A percentile compares a stretch with the other conserved stretches of the same genome.
These are phyloP conservation scores for Agrochola litura DNA, from an alignment of 2,888 invertebrate genomes.

Conservation along the genomic window DNA sequence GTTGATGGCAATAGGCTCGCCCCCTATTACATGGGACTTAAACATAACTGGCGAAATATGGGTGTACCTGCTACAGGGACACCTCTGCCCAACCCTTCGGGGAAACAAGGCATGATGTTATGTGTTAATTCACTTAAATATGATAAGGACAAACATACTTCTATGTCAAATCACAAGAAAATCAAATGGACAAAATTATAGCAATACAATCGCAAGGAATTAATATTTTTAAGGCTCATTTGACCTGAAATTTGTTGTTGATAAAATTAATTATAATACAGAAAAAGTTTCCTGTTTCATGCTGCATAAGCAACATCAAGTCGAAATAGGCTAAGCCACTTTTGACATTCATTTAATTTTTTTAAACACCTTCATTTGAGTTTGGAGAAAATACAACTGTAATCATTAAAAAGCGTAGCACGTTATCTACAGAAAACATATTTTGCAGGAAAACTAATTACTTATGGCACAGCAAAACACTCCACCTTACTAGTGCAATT, in stretches of 20 bases:
- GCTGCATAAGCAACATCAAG: background rate
- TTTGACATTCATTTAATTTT: background rate
- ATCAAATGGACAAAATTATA: background rate
- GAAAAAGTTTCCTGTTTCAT: background rate
- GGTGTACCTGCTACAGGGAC: no score
- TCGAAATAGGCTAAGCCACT: no score
- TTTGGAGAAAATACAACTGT: background rate
- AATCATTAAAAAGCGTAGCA: constrained; percentile 7
- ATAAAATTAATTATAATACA: background rate
- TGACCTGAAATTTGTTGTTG: background rate
- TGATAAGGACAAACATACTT: background rate
- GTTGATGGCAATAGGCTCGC: no score
- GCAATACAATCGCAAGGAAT: background rate
- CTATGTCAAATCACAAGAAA: background rate
- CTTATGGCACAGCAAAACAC: background rate
- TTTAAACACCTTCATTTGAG: background rate
- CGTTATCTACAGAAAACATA: background rate
- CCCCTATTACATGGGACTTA: no score
- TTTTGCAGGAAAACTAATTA: background rate
- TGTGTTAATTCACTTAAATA: background rate
- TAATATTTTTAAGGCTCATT: background rate
- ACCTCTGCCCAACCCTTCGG: no score
- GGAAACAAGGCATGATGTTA: no score
- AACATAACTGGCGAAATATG: no score
- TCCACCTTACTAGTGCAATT: background rate